Evolutionary conservation across 2,888 invertebrate species (phyloP).

Genomic region (Metellina segmentata): DNA sequence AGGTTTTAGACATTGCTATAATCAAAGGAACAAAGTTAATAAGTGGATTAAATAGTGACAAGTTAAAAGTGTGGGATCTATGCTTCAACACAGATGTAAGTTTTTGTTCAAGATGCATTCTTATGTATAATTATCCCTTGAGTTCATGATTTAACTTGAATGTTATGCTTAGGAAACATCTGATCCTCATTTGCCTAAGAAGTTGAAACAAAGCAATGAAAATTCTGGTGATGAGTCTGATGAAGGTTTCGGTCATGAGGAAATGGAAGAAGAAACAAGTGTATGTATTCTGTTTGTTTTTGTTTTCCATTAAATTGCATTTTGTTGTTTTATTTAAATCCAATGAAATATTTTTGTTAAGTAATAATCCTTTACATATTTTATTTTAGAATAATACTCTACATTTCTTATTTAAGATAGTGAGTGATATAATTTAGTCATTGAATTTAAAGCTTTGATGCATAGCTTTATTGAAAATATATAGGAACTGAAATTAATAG

Average conservation of each 20-base stretch:
- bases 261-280: neutral
- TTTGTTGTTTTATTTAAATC: too few species aligned
- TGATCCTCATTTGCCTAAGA: neutral
- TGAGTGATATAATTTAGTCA: too few species aligned
- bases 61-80: conserved; percentile 92
- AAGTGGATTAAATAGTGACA: conserved; percentile 92
- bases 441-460: too few species aligned
- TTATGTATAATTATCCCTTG: neutral
- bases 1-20: conserved; percentile 90
- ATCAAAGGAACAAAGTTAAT: conserved; percentile 90
- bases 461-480: too few species aligned
- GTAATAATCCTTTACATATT: too few species aligned
- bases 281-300: neutral
- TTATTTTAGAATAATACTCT: too few species aligned
- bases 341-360: too few species aligned
- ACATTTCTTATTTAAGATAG: too few species aligned
- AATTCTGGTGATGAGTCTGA: neutral
- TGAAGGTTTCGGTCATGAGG: neutral
- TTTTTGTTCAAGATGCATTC: neutral
- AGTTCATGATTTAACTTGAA: neutral
- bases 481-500: too few species aligned
- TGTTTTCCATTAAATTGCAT: too few species aligned
- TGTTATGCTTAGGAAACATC: neutral
- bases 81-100: conserved; percentile 82
- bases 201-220: neutral